These are phyloP conservation scores for Forficula auricularia DNA, from an alignment of 1,140 invertebrate species.

Conservation along the genomic window DNA sequence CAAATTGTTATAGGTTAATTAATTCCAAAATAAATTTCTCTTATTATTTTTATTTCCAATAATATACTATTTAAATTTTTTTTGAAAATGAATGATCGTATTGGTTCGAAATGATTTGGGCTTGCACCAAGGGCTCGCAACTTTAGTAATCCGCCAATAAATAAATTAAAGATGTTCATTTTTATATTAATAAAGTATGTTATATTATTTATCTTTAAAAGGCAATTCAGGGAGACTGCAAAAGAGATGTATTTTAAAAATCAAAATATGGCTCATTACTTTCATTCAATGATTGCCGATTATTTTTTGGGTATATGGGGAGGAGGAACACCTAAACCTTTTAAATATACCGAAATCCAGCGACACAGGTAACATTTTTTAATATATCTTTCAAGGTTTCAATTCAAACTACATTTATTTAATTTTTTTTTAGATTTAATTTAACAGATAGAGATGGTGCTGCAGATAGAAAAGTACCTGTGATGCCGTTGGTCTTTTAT, in stretches of 20 bases:
- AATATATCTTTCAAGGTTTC: background rate
- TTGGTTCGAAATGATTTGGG: no score
- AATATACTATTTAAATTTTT: no score
- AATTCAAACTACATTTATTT: no score
- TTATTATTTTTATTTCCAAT: no score
- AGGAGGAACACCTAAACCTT: constrained; percentile 82
- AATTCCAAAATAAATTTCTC: background rate
- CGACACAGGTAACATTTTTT: constrained; percentile 44
- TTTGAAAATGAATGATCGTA: no score
- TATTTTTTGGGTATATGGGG: constrained; percentile 95
- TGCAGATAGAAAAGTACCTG: constrained; percentile 87
- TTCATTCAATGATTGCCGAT: constrained; percentile 93
- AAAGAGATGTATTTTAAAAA: constrained; percentile 93
- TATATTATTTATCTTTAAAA: constrained; percentile 13
- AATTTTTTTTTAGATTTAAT: constrained; percentile 40
- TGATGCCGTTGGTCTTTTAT: constrained; percentile 84
- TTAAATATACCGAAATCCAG: constrained; percentile 94
- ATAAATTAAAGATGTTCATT: no score
- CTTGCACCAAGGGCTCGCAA: no score
- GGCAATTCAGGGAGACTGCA: constrained; percentile 86
- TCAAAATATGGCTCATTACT: constrained; percentile 87
- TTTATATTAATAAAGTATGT: no score
- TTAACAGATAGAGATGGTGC: constrained; percentile 78
- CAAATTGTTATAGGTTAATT: background rate
- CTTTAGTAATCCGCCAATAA: no score